These are phyloP conservation scores for Trichomycterus rosablanca DNA, from an alignment of 2,113 vertebrate genomes.

Conservation along the genomic window DNA sequence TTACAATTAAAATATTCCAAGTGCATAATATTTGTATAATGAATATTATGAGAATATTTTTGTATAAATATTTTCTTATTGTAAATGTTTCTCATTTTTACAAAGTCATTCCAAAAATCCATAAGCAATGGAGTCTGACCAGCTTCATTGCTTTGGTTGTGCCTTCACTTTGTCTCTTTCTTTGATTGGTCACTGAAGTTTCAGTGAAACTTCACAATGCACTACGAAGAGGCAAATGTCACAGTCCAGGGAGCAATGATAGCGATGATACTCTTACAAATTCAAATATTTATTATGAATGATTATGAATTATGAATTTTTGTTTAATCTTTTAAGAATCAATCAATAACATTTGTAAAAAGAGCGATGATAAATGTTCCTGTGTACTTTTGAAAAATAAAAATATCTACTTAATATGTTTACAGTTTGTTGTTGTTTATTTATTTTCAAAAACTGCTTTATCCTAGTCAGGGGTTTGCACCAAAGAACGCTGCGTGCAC, in stretches of 20 bases:
- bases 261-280: slow-evolving; percentile 25
- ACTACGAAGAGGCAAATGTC: slow-evolving; percentile 18
- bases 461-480: too few relatives aligned
- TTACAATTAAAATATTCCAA: slow-evolving; percentile 29
- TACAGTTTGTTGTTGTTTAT: too few relatives aligned
- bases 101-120: slow-evolving; percentile 55
- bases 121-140: slow-evolving; percentile 44
- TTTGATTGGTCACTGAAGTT: slow-evolving; percentile 38
- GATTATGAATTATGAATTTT: slow-evolving; percentile 16
- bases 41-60: slow-evolving; percentile 69
- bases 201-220: slow-evolving; percentile 12
- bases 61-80: slow-evolving; percentile 19
- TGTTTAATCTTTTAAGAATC: too few relatives aligned
- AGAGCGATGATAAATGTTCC: too few relatives aligned
- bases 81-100: slow-evolving; percentile 37
- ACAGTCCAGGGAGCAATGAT: slow-evolving; percentile 12
- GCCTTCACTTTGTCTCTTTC: slow-evolving; percentile 52
- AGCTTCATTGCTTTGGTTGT: slow-evolving; percentile 55
- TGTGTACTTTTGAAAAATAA: too few relatives aligned
- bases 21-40: slow-evolving; percentile 45
- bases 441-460: too few relatives aligned
- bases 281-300: slow-evolving; percentile 3
- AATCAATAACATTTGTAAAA: too few relatives aligned
- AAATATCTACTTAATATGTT: too few relatives aligned
- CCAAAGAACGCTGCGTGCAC: too few relatives aligned